Conservation (phyloP, 2,113 vertebrate species). For the Cervus canadensis region DNA sequence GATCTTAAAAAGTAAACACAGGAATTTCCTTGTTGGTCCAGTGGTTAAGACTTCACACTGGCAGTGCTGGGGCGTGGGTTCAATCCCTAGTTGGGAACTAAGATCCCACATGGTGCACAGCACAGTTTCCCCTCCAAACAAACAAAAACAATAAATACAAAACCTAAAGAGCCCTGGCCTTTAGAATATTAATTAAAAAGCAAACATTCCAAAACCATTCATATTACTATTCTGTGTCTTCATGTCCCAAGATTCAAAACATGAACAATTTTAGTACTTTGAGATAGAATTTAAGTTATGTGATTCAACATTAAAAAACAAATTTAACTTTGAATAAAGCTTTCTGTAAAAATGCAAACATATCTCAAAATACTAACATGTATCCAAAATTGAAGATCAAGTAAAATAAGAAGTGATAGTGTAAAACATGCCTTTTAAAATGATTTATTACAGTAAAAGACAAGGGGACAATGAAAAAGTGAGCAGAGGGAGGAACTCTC, state of each 20-base stretch:
- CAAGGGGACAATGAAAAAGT: background rate
- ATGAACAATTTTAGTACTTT: background rate
- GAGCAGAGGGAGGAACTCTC: background rate
- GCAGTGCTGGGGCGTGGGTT: background rate
- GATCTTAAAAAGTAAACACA: background rate
- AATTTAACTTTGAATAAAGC: background rate
- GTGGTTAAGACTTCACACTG: background rate
- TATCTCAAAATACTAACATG: background rate
- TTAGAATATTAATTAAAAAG: background rate
- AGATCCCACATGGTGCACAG: background rate
- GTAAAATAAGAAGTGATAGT: background rate
- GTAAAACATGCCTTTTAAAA: background rate
- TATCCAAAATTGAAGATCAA: background rate
- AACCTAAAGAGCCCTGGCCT: background rate
- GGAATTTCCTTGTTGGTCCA: background rate
- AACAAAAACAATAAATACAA: background rate
- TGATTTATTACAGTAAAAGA: background rate
- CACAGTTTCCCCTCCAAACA: background rate
- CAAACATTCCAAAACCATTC: background rate
- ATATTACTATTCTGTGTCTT: background rate
- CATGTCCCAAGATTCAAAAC: background rate
- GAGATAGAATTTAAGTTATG: background rate
- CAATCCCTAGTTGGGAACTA: background rate
- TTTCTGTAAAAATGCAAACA: constrained; percentile 8
- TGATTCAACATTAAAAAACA: constrained; percentile 19